Evolutionary conservation across 2,113 vertebrate species (phyloP), one percentile per base, ranked within the genome.

Genomic region (Brachirus orientalis): DNA sequence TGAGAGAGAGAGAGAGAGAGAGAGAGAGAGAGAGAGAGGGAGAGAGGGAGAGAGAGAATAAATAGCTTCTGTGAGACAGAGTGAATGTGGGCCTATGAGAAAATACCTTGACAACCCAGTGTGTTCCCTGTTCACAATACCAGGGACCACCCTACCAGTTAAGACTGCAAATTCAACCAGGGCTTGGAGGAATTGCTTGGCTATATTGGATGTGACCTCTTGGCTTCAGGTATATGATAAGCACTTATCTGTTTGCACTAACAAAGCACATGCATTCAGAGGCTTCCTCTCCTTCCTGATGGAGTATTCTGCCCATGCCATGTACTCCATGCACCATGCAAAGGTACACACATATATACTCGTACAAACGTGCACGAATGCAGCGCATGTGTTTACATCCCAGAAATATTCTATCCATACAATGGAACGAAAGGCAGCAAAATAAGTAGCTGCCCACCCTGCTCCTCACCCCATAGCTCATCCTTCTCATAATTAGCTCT

Each of bases 401-500:
- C 56, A 50, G 77, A 88, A 87, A 85, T 86, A 89, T 82, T 86
- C 88, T 90, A 65, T 77, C 58, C 69, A 80, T 38, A 91, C 91
- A 92, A 90, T 91, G 78, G 86, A 88, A 86, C 89, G 90, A 90
- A 88, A 90, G 84, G 66, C 69, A 37, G 80, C 63, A 71, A 89
- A 90, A 90, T 89, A 90, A 90, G 88, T 90, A 86, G 84, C 72
- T 72, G 76, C 85, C 82, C 85, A 84, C 80, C 82, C 85, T 69
- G 82, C 86, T 78, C 87, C 82, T 90, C 84, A 87, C 89, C 84
- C 88, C 14, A 10, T 66, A 52, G 89, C 85, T 88, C 89, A 88
- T 88, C 88, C 82, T 77, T 73, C 82, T 88, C 86, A 92, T 93
- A 93, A 93, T 93, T 93, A 92, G 86, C 89, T 92, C 90, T 93